Evolutionary conservation across 1,140 invertebrate genomes (phyloP).

Genomic region (Drosophila azteca): DNA sequence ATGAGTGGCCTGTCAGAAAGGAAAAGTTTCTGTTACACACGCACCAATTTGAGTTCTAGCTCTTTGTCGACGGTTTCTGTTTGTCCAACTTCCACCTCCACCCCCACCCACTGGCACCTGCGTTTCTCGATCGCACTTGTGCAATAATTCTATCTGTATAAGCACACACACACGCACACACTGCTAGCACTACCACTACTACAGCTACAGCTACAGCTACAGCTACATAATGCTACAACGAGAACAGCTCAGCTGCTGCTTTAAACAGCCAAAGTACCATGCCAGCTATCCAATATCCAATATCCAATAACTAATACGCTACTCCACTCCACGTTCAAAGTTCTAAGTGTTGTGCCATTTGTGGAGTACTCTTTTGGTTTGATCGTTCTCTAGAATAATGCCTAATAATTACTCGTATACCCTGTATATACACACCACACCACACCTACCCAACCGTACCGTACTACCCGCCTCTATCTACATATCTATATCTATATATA

Average conservation of each 20-base stretch:
- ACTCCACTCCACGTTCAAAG: slow-evolving; percentile 23
- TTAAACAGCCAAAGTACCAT: neutral
- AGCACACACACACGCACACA: slow-evolving; percentile 14
- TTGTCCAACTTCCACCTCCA: slow-evolving; percentile 3
- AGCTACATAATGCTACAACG: neutral
- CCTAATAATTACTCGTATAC: slow-evolving; percentile 19
- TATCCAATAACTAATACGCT: slow-evolving; percentile 2
- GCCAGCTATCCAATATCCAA: slow-evolving; percentile 17
- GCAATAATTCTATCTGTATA: slow-evolving; percentile 61
- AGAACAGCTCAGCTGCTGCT: neutral
- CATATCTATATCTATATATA: neutral
- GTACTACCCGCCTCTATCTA: slow-evolving; percentile 17
- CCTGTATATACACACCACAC: too few species aligned
- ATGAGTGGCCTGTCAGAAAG: neutral
- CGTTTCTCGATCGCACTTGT: slow-evolving; percentile 54
- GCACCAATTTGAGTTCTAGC: neutral
- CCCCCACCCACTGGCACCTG: slow-evolving; percentile 31
- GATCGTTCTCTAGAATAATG: slow-evolving; percentile 52
- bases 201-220: slow-evolving; percentile 4
- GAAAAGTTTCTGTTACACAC: slow-evolving; percentile 28
- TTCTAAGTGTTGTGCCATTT: slow-evolving; percentile 55
- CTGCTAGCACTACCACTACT: neutral
- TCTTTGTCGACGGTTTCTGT: slow-evolving; percentile 7
- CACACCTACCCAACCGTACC: too few species aligned
- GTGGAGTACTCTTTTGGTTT: slow-evolving; percentile 52